Percentiles rank a stretch among this genome's conserved stretches.
These are phyloP conservation scores for Diceros bicornis DNA, from an alignment of 2,797 vertebrate species.

Conservation along the genomic window DNA sequence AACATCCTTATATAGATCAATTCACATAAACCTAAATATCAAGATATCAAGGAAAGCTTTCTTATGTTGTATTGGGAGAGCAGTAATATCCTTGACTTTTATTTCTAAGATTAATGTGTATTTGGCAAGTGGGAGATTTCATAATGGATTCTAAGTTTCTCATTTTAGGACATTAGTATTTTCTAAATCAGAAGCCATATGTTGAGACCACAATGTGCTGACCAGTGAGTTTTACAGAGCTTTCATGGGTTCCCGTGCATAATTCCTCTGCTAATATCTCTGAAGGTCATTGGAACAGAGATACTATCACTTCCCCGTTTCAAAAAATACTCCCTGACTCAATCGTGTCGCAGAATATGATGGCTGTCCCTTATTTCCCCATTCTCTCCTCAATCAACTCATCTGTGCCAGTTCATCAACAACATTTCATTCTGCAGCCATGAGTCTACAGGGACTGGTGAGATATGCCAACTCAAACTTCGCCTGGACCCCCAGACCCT, in stretches of 20 bases:
- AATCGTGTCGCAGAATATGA: background rate
- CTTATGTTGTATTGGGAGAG: background rate
- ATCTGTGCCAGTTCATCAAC: background rate
- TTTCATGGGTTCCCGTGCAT: background rate
- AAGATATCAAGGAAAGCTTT: background rate
- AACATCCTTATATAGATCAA: slow-evolving; percentile 21
- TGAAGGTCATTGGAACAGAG: background rate
- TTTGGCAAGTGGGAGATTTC: background rate
- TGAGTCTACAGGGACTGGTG: background rate
- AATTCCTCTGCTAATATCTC: background rate
- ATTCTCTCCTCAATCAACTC: background rate
- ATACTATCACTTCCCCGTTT: background rate
- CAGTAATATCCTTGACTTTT: background rate
- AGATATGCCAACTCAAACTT: background rate
- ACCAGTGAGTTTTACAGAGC: background rate
- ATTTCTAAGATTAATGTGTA: background rate
- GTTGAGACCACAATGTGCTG: background rate
- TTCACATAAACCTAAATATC: background rate
- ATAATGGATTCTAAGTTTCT: slow-evolving; percentile 14
- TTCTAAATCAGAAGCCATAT: background rate
- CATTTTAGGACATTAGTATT: background rate
- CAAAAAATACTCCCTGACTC: background rate
- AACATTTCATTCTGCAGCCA: background rate
- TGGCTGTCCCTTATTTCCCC: background rate
- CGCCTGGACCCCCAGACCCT: no score